Evolutionary conservation across 2,113 vertebrate species (phyloP).

Genomic region (Megaptera novaeangliae): DNA sequence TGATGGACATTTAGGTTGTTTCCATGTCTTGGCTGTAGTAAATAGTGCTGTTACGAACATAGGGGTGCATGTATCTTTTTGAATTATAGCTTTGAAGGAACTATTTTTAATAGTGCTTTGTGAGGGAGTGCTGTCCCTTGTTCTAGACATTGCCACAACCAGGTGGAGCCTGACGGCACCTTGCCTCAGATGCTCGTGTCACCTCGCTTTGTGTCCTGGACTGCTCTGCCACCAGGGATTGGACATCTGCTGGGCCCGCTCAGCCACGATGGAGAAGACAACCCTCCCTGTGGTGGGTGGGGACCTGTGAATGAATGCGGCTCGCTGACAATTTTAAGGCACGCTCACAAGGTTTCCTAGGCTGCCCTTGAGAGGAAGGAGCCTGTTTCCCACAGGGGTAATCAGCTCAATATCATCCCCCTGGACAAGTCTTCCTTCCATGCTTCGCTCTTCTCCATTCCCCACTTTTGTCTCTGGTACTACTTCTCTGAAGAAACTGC

Average conservation of each 20-base stretch:
- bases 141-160: background rate
- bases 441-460: background rate
- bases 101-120: background rate
- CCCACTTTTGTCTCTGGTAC: background rate
- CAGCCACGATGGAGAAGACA: background rate
- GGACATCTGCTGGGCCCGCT: background rate
- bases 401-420: background rate
- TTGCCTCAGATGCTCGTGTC: background rate
- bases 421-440: background rate
- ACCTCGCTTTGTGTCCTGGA: background rate
- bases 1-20: background rate
- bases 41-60: background rate
- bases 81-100: background rate
- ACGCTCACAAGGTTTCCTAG: background rate
- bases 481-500: background rate
- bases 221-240: background rate
- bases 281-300: background rate
- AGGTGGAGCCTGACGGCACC: background rate
- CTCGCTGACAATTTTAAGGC: background rate
- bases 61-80: background rate
- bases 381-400: background rate
- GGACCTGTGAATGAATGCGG: fast-evolving
- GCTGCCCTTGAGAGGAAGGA: background rate
- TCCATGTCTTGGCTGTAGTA: background rate
- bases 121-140: background rate